Base-by-base conservation (phyloP, 2,888 invertebrate species). In the Coleophora flavipennella region DNA sequence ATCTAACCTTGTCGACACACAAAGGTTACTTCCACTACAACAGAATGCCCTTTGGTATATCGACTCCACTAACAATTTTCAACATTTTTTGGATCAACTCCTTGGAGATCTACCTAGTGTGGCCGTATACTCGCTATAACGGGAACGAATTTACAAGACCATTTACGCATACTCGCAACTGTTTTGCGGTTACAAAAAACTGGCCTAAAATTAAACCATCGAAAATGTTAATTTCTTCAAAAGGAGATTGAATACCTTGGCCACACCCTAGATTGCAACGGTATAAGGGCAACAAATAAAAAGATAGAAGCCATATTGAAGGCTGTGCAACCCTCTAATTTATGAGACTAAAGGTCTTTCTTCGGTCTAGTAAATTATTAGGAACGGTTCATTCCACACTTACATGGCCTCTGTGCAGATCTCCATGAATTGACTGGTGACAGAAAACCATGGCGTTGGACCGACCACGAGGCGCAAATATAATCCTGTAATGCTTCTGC, bases 51-150 rank as follows among this genome's bases (percentile, higher is more conserved):
- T 27, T 27, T 27, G 28, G 28, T 10, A 27, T 27, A 8, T 27
- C 28, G 10, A 27, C 28, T 8, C 8, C 28, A 10, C 43, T 36
- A 7, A 42, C 42, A 14, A 44, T 47, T 47, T 48, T 28, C 44
- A 48, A 29, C 40, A 40, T 26, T 41, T 37, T 8, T 28, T 46
- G 7, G 42, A 45, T 25, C 9, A 42, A 35, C 31, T 42, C 11
- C 25, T 41, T 2, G 32, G 4, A 11, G 35, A 26, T n/a, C 38
- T 42, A 13, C 39, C 45, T 8, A 42, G 42, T 13, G 35, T 35
- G 8, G 43, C 40, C 9, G 36, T 36, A 1, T 43, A 40, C 20
- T 43, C 43, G 40, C 38, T 3, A 12, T 43, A n/a, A 36, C 40
- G 12, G 42, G 40, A 8, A 34, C 11, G 8, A 34, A 39, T 20